These are phyloP conservation scores for Rhagium mordax DNA, from an alignment of 2,888 invertebrate species.

Conservation along the genomic window DNA sequence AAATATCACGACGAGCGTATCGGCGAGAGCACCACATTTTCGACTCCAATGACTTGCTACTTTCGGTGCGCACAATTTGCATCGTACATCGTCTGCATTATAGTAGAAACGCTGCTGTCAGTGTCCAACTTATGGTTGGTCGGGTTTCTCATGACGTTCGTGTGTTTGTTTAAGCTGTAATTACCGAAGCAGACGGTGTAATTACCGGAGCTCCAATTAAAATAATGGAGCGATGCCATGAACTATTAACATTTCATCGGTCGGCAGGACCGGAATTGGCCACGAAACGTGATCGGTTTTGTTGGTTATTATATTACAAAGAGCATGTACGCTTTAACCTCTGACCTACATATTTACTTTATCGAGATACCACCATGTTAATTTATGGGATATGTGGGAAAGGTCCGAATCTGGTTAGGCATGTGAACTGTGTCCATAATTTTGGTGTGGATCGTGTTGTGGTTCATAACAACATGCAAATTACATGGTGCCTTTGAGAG, in stretches of 20 bases:
- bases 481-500: not conserved
- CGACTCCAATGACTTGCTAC: constrained; percentile 28
- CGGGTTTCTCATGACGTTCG: constrained; percentile 64
- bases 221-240: constrained; percentile 71
- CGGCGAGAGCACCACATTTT: constrained; percentile 1
- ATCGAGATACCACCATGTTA: constrained; percentile 10
- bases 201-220: constrained; percentile 70
- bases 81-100: constrained; percentile 39
- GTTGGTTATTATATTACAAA: constrained; percentile 29
- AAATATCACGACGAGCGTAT: not conserved
- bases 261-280: constrained; percentile 29
- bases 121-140: constrained; percentile 52
- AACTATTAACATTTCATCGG: constrained; percentile 70
- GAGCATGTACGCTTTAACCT: constrained; percentile 27
- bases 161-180: constrained; percentile 69
- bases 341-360: constrained; percentile 18
- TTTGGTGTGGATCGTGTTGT: not conserved
- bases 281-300: constrained; percentile 20
- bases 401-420: not conserved
- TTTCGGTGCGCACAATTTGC: constrained; percentile 39
- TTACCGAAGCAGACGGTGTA: constrained; percentile 68
- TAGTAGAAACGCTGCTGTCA: constrained; percentile 40
- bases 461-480: not conserved
- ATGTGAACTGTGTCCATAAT: not conserved
- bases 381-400: constrained; percentile 22